Conservation (phyloP, 2,888 invertebrate genomes). For the Gastrophysa polygoni region DNA sequence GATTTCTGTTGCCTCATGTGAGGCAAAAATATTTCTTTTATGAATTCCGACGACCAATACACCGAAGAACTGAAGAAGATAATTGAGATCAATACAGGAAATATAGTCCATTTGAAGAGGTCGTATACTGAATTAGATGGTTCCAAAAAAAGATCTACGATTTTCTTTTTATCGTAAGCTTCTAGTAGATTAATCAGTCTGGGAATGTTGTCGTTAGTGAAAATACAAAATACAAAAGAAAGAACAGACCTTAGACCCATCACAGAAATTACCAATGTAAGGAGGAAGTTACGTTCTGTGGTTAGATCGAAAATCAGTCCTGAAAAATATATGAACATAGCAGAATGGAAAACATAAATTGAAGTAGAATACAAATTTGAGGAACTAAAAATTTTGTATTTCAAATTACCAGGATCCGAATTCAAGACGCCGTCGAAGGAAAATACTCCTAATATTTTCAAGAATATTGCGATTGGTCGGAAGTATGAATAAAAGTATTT, state of each 20-base stretch:
- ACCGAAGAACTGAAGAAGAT: slow-evolving; percentile 5
- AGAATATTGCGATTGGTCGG: slow-evolving; percentile 37
- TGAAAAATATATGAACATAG: slow-evolving; percentile 28
- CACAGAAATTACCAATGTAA: slow-evolving; percentile 23
- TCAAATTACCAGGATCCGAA: slow-evolving; percentile 26
- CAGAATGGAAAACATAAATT: slow-evolving; percentile 26
- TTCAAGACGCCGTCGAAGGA: slow-evolving; percentile 38
- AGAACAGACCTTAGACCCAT: slow-evolving; percentile 30
- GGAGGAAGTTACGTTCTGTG: background rate
- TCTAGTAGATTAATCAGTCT: slow-evolving; percentile 37
- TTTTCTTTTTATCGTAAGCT: slow-evolving; percentile 34
- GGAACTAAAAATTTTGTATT: slow-evolving; percentile 23
- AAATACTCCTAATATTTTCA: slow-evolving; percentile 39
- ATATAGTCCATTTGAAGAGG: slow-evolving; percentile 21
- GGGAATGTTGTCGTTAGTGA: slow-evolving; percentile 30
- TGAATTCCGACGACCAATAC: slow-evolving; percentile 1
- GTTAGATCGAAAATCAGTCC: slow-evolving; percentile 27
- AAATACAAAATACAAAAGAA: slow-evolving; percentile 32
- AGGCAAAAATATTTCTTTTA: slow-evolving; percentile 9
- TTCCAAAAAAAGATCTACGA: slow-evolving; percentile 11
- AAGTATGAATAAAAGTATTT: slow-evolving; percentile 43
- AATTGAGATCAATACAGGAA: slow-evolving; percentile 21
- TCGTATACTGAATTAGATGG: background rate
- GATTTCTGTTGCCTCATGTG: background rate
- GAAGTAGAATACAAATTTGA: slow-evolving; percentile 11